Evolutionary conservation across 2,797 vertebrate species (phyloP).

Genomic region (Capromys pilorides): DNA sequence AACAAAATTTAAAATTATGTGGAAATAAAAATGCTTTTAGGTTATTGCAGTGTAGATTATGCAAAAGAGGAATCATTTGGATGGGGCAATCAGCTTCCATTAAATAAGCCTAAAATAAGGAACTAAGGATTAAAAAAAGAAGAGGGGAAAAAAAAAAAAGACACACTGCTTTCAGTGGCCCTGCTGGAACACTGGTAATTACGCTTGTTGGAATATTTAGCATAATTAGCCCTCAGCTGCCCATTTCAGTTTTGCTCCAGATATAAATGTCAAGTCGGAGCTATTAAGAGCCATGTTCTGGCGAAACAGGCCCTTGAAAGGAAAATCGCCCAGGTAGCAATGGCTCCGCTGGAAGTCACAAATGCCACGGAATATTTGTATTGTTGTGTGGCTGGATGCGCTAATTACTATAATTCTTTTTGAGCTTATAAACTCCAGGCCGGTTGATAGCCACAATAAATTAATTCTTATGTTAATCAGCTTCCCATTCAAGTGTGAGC

Average conservation of each 20-base stretch:
- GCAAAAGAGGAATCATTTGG: not conserved
- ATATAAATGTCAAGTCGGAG: conserved; percentile 72
- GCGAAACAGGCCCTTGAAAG: conserved; percentile 46
- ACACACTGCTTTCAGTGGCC: conserved; percentile 25
- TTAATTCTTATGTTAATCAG: conserved; percentile 65
- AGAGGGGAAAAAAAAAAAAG: not conserved
- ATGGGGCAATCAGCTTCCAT: conserved; percentile 59
- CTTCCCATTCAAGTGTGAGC: not conserved
- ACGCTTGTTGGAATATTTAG: conserved; percentile 68
- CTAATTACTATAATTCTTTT: conserved; percentile 28
- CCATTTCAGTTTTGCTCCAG: conserved; percentile 76
- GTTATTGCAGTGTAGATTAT: conserved; percentile 55
- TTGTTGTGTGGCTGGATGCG: not conserved
- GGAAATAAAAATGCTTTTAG: conserved; percentile 67
- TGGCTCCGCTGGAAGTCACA: conserved; percentile 31
- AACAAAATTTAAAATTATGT: conserved; percentile 32
- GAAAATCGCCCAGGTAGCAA: conserved; percentile 51
- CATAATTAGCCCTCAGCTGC: conserved; percentile 76
- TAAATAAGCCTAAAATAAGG: conserved; percentile 70
- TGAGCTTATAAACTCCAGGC: conserved; percentile 47
- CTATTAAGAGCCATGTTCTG: conserved; percentile 69
- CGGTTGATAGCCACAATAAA: conserved; percentile 41
- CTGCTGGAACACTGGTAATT: conserved; percentile 62
- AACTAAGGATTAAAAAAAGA: conserved; percentile 57
- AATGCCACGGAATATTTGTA: conserved; percentile 16